Evolutionary conservation across 2,888 invertebrate species (phyloP), one percentile per base, ranked within the genome.

Genomic region (Drosophila rubida): DNA sequence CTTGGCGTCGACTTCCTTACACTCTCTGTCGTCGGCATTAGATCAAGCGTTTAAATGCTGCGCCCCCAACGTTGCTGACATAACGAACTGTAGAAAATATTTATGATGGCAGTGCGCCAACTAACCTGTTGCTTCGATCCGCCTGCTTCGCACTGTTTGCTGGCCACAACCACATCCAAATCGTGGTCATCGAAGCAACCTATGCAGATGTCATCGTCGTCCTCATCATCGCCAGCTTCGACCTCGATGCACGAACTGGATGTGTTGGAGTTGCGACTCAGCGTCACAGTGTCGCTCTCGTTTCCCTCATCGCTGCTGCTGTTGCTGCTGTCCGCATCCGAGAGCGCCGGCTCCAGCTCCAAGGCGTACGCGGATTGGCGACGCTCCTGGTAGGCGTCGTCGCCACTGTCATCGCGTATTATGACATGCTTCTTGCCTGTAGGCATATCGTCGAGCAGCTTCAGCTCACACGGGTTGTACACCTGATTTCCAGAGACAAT

Each of bases 381-480:
- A 0, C 81, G 79, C 46, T 82, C 71, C 22, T 73, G 58, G 5
- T 71, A 67, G 1, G 32, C 48, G 2, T 70, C 66, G 8, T 61
- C 76, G 11, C 55, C 70, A 7, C 58, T 71, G 51, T n/a, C 57
- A 14, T 57, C 73, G 11, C 75, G 78, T 25, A 75, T 71, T 3
- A 80, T 77, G 0, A 71, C 62, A 64, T 78, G 82, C 1, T 76
- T 65, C n/a, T 75, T 75, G n/a, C 58, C 53, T 66, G 84, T 59
- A 74, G 88, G 65, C 79, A 74, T 16, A 69, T 74, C 67, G 25
- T 89, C 87, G 13, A 91, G 62, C 8, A 92, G 46, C 53, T 89
- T 91, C 27, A 90, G 75, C 69, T 91, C 91, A 54, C 91, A 91
- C 7, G 91, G 90, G 57, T 82, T 90, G 59, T 91, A 91, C 3